Evolutionary conservation across 2,113 vertebrate species (phyloP).

Genomic region (Cyprinodon tularosa): DNA sequence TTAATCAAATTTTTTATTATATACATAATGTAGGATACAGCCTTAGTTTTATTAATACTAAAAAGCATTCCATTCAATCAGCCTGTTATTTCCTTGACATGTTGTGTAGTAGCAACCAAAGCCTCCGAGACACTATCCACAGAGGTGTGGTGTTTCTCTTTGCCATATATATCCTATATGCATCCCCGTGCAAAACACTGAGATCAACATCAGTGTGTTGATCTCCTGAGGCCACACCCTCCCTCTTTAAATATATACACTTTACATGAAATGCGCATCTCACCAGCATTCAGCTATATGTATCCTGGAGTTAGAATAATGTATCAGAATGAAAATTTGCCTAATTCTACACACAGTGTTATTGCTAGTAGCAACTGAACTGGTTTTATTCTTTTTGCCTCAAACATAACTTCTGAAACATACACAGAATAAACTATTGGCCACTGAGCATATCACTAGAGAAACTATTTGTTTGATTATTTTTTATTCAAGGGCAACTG

Average conservation of each 20-base stretch:
- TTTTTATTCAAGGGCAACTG: constrained; percentile 8
- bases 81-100: no score
- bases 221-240: background rate
- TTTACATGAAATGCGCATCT: background rate
- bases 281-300: background rate
- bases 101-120: no score
- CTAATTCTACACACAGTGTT: background rate
- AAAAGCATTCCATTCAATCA: no score
- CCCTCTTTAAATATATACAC: background rate
- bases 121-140: no score
- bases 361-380: background rate
- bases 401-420: background rate
- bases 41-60: no score
- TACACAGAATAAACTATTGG: background rate
- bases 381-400: background rate
- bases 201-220: background rate
- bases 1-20: no score
- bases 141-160: no score
- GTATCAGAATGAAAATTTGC: background rate
- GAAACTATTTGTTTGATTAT: constrained; percentile 1
- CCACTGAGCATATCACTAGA: background rate
- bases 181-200: no score
- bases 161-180: no score
- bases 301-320: background rate
- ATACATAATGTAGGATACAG: no score